phyloP scores from a whole-genome alignment of 2,113 vertebrate species.

The Mus musculus region DNA sequence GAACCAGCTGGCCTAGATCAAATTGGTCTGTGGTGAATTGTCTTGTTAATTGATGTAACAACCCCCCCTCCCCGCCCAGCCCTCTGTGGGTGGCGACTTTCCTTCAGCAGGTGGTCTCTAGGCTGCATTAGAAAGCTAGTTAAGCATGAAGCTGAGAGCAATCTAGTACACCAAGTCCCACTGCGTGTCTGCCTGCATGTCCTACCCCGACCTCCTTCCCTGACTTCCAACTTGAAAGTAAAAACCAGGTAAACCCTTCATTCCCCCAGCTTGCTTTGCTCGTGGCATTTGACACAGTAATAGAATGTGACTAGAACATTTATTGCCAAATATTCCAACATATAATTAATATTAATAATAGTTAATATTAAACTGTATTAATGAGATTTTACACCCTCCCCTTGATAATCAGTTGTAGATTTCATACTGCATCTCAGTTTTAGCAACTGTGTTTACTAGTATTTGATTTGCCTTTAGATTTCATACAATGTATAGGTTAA shows the following conservation, averaged over 20 bases:
- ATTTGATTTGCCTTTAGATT: slow-evolving; percentile 11
- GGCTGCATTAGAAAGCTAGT: not conserved
- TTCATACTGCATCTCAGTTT: not conserved
- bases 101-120: not conserved
- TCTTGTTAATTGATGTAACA: not conserved
- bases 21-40: not conserved
- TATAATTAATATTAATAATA: slow-evolving; percentile 11
- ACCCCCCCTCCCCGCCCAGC: too few species aligned
- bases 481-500: not conserved
- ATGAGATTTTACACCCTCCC: slow-evolving; percentile 2
- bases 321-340: slow-evolving; percentile 28
- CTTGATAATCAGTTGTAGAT: not conserved
- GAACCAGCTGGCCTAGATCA: not conserved
- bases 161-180: not conserved
- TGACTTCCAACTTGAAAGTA: not conserved
- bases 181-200: too few species aligned
- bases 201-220: not conserved
- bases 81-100: not conserved
- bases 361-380: slow-evolving; percentile 28
- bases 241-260: not conserved
- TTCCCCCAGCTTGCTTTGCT: not conserved
- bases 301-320: not conserved
- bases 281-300: not conserved
- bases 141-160: not conserved
- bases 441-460: not conserved